Conservation (phyloP, 92 coral and sea anemone species). For the Isaurus tuberculatus region DNA sequence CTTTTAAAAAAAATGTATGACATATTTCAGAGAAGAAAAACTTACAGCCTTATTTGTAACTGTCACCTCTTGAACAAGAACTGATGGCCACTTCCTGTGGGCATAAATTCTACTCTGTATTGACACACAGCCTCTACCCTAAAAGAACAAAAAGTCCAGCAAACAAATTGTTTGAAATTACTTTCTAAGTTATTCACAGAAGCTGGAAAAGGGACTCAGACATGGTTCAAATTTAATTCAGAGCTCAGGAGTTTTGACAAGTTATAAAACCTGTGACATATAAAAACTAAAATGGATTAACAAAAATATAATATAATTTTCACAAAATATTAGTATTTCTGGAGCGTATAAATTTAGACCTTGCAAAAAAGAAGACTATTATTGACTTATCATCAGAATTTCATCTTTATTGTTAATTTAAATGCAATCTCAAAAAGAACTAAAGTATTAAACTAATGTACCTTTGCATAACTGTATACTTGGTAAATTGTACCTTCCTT, state of each 20-base stretch:
- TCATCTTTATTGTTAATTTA: neutral
- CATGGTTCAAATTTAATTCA: too few relatives aligned
- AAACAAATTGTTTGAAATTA: too few relatives aligned
- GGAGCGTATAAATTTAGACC: too few relatives aligned
- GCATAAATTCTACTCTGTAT: slow-evolving; percentile 82
- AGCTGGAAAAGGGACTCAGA: too few relatives aligned
- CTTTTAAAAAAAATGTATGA: neutral
- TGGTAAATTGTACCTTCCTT: slow-evolving; percentile 85
- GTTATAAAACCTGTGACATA: too few relatives aligned
- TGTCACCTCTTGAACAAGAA: slow-evolving; percentile 87
- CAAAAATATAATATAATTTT: too few relatives aligned
- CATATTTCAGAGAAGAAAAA: slow-evolving; percentile 1
- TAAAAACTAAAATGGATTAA: too few relatives aligned
- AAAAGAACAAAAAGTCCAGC: neutral
- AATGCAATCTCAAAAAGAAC: neutral
- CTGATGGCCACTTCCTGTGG: slow-evolving; percentile 83
- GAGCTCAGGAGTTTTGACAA: too few relatives aligned
- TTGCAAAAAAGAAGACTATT: too few relatives aligned
- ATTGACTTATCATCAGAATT: neutral
- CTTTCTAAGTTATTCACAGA: too few relatives aligned
- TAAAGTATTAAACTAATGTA: slow-evolving; percentile 17
- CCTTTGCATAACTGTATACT: slow-evolving; percentile 86
- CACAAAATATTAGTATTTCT: too few relatives aligned
- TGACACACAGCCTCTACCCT: slow-evolving; percentile 89
- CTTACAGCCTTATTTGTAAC: slow-evolving; percentile 88